Evolutionary conservation across 2,797 vertebrate genomes (phyloP).

Genomic region (Lagocephalus sceleratus): DNA sequence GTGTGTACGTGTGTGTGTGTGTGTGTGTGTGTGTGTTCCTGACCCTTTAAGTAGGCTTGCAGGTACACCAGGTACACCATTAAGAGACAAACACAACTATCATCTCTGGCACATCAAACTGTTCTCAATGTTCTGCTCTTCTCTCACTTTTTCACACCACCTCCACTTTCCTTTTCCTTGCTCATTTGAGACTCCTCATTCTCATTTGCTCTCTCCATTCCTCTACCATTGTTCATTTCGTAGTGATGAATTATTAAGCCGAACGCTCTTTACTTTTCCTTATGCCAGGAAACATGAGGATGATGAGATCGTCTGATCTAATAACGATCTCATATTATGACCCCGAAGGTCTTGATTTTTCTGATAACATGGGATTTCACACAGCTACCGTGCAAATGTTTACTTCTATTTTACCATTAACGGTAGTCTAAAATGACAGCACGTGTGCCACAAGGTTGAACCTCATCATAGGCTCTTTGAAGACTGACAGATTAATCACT

Average conservation of each 20-base stretch:
- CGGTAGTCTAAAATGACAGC: too few species aligned
- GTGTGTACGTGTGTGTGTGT: slow-evolving; percentile 9
- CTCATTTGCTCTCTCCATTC: slow-evolving; percentile 41
- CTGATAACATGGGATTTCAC: too few species aligned
- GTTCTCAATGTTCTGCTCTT: slow-evolving; percentile 25
- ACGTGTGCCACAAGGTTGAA: too few species aligned
- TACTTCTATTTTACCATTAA: too few species aligned
- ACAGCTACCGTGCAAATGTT: too few species aligned
- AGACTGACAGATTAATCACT: too few species aligned
- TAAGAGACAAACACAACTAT: slow-evolving; percentile 8
- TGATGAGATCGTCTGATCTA: slow-evolving; percentile 20
- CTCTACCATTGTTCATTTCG: slow-evolving; percentile 15
- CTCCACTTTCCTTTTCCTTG: not conserved
- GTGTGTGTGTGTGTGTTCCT: slow-evolving; percentile 13
- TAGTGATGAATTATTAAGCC: slow-evolving; percentile 42
- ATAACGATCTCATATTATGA: not conserved
- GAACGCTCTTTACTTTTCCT: slow-evolving; percentile 34
- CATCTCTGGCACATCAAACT: slow-evolving; percentile 53
- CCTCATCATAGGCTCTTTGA: too few species aligned
- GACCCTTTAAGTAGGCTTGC: slow-evolving; percentile 44
- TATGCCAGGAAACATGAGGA: slow-evolving; percentile 28
- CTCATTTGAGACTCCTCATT: not conserved
- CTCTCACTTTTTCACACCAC: slow-evolving; percentile 19
- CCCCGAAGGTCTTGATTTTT: too few species aligned
- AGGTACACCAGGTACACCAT: not conserved